Evolutionary conservation across 2,113 vertebrate species (phyloP).

Genomic region (Rhodinocichla rosea): DNA sequence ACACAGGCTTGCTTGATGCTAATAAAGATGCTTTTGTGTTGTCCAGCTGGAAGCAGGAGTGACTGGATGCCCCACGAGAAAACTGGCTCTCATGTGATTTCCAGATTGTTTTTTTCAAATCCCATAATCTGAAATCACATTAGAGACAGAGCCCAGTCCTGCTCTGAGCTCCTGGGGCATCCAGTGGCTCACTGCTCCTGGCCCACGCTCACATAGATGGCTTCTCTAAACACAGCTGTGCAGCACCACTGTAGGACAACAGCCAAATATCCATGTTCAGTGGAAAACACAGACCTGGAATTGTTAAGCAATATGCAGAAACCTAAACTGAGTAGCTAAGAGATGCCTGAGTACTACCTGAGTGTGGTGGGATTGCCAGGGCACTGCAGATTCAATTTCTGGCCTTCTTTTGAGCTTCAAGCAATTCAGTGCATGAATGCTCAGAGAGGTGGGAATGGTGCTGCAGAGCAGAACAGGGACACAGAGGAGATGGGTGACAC

Average conservation of each 20-base stretch:
- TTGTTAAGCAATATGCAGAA: not conserved
- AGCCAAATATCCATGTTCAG: fast-evolving
- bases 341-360: not conserved
- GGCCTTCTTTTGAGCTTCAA: not conserved
- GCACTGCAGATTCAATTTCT: not conserved
- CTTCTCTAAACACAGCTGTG: not conserved
- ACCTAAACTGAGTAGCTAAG: not conserved
- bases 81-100: conserved; percentile 12
- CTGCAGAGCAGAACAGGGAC: not conserved
- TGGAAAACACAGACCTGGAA: not conserved
- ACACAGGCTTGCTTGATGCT: not conserved
- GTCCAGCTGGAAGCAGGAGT: conserved; percentile 6
- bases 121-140: not conserved
- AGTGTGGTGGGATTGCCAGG: not conserved
- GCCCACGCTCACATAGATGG: not conserved
- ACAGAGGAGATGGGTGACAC: not conserved
- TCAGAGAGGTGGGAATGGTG: not conserved
- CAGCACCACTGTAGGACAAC: not conserved
- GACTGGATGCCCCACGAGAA: not conserved
- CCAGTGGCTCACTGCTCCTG: not conserved
- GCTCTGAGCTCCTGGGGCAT: not conserved
- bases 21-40: conserved; percentile 38
- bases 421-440: not conserved
- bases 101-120: not conserved
- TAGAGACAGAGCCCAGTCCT: not conserved